Conservation (phyloP, 2,113 vertebrate species). For the Ceyx melanurus region DNA sequence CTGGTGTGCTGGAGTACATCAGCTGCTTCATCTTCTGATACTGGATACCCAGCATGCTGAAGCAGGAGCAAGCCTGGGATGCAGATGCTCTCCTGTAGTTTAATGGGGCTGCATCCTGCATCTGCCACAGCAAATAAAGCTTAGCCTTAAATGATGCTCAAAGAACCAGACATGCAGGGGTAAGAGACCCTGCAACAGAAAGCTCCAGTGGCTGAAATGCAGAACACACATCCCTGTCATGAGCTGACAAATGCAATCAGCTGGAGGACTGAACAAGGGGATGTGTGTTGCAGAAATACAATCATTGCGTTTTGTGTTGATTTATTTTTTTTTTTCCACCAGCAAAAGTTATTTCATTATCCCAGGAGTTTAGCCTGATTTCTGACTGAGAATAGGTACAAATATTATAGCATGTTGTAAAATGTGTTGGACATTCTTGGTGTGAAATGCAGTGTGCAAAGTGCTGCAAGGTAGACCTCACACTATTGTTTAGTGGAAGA, state of each 20-base stretch:
- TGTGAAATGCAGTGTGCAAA: background rate
- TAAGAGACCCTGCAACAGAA: background rate
- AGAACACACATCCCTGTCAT: background rate
- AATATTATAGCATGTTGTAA: background rate
- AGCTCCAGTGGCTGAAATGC: background rate
- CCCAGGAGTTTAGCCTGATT: background rate
- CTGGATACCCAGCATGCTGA: constrained; percentile 16
- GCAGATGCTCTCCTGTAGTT: background rate
- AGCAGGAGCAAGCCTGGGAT: background rate
- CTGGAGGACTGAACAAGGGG: background rate
- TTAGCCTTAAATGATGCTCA: background rate
- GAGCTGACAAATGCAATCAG: background rate
- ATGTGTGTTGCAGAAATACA: background rate
- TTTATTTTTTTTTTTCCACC: background rate
- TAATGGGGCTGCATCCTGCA: background rate
- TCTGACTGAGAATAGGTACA: background rate
- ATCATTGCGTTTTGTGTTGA: background rate
- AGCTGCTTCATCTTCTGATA: background rate
- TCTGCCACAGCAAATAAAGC: background rate
- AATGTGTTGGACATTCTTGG: background rate
- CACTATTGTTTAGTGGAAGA: background rate
- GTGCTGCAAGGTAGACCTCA: background rate
- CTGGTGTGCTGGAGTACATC: background rate
- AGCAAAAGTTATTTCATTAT: background rate
- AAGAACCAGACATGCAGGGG: background rate